Evolutionary conservation across 2,888 invertebrate genomes (phyloP), one percentile per base, ranked within the genome.

Genomic region (Amiota mariae): DNA sequence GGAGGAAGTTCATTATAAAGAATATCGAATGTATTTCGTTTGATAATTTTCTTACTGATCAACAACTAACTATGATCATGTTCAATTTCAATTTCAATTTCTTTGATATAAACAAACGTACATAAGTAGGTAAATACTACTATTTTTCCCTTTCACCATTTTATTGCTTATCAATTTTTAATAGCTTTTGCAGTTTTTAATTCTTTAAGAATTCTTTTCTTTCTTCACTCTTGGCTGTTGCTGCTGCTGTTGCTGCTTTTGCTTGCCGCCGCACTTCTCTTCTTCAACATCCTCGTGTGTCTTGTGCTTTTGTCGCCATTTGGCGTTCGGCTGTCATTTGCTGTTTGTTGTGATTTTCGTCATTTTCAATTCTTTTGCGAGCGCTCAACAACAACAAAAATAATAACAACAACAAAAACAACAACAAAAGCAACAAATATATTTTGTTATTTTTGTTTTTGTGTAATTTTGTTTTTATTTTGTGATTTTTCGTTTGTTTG

Each of bases 391-490:
- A 46, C 72, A 36, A 63, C 8, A 61, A 61, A 9, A 78, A 75
- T 73, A 73, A 73, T 75, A 72, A 73, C 46, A 1, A 66, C 66
- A 57, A 67, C 70, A 72, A 70, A 72, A 67, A 56, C 57, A 51
- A 66, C 18, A 74, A 68, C 63, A 71, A 72, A 49, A 75, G 73
- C 72, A 18, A 49, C 66, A 54, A 68, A 72, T 74, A 76, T 76
- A 12, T 56, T 70, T 36, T 24, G 59, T 49, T 20, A 66, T 18
- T 48, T 66, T 48, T 66, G 47, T 46, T 15, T 70, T 59, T 61
- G 36, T 36, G 36, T 36, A 36, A 59, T 13, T 78, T 83, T 78
- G 76, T 77, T 77, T 85, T 81, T 77, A 81, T 78, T 84, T 76
- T 76, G 75, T 78, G 77, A 73, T 76, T 63, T 68, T 68, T 68